A percentile compares a stretch with the other conserved stretches of the same genome.
phyloP scores from a whole-genome alignment of 2,888 invertebrate species.

The Drosophila recens region DNA sequence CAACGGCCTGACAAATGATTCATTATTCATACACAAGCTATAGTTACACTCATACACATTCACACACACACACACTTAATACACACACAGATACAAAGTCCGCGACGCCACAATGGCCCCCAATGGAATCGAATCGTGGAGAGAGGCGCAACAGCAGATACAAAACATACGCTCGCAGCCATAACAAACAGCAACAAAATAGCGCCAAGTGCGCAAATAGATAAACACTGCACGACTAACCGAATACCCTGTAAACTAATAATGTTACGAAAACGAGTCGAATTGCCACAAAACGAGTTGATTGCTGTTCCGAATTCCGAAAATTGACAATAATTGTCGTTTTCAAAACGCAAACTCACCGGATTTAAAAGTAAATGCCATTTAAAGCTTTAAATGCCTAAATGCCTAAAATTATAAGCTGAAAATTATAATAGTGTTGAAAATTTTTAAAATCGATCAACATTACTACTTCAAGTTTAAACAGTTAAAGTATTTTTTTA shows the following conservation, averaged over 20 bases:
- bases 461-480: too few species aligned
- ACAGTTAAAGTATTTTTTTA: too few species aligned
- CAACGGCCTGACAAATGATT: conserved; percentile 75
- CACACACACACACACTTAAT: not conserved
- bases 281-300: too few species aligned
- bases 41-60: conserved; percentile 21
- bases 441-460: too few species aligned
- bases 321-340: too few species aligned
- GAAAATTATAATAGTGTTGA: too few species aligned
- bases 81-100: not conserved
- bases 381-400: too few species aligned
- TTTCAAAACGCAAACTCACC: too few species aligned
- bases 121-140: conserved; percentile 60
- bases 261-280: too few species aligned
- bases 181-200: conserved; percentile 49
- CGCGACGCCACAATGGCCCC: conserved; percentile 58
- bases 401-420: too few species aligned
- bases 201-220: conserved; percentile 30
- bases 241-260: conserved; percentile 22
- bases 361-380: too few species aligned
- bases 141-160: conserved; percentile 33
- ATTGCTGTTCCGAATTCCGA: too few species aligned
- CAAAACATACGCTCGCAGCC: conserved; percentile 50
- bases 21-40: conserved; percentile 73
- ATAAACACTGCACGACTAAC: not conserved